phyloP scores from a whole-genome alignment of 2,113 vertebrate genomes.

The Chionomys nivalis region DNA sequence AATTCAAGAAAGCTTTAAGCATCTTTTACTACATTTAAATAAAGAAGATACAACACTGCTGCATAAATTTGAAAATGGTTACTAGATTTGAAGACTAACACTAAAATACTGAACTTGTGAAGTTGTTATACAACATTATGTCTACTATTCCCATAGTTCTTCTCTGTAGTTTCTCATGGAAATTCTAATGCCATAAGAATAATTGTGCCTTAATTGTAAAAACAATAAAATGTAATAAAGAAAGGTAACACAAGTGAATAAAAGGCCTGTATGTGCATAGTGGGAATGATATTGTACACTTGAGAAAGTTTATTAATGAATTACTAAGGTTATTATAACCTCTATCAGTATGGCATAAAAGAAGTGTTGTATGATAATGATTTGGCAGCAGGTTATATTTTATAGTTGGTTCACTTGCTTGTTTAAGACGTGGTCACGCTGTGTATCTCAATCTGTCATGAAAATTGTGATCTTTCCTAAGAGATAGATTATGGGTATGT shows the following conservation, averaged over 20 bases:
- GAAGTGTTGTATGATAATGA: neutral
- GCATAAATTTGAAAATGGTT: conserved; percentile 61
- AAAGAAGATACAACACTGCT: neutral
- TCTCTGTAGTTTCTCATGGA: neutral
- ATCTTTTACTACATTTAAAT: conserved; percentile 34
- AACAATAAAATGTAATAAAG: neutral
- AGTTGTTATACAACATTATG: conserved; percentile 39
- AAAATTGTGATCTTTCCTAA: neutral
- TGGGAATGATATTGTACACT: conserved; percentile 7
- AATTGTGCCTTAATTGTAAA: neutral
- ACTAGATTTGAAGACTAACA: conserved; percentile 61
- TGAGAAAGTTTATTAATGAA: neutral
- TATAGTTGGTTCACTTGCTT: neutral
- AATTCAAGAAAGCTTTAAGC: conserved; percentile 50
- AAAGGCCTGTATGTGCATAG: neutral
- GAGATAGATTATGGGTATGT: neutral
- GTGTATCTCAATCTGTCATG: neutral
- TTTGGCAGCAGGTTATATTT: neutral
- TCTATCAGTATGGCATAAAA: neutral
- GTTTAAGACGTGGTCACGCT: neutral
- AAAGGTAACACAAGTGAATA: neutral
- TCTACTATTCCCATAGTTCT: conserved; percentile 30
- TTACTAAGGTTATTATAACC: neutral
- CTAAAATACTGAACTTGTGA: conserved; percentile 33
- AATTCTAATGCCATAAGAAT: neutral